Percentiles rank a stretch among this genome's conserved stretches.
Evolutionary conservation across 2,797 vertebrate species (phyloP).

Genomic region (Pseudomugil tenellus): DNA sequence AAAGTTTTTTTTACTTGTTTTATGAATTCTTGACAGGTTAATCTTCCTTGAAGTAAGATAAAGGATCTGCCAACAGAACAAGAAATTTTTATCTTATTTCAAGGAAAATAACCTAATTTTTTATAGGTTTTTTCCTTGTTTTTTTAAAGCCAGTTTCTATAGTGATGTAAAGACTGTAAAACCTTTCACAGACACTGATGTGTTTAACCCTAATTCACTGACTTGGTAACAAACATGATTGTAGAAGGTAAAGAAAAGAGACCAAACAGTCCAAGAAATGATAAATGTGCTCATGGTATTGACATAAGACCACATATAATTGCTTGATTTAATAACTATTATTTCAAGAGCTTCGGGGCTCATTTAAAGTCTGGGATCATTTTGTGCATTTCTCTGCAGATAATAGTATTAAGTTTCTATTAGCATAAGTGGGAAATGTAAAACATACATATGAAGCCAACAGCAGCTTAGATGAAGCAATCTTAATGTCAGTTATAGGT

Average conservation of each 20-base stretch:
- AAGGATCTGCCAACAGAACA: too few relatives aligned
- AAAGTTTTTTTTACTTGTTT: too few relatives aligned
- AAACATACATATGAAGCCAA: slow-evolving; percentile 53
- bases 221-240: slow-evolving; percentile 40
- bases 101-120: too few relatives aligned
- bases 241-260: slow-evolving; percentile 34
- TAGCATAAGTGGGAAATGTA: slow-evolving; percentile 55
- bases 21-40: too few relatives aligned
- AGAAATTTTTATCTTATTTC: too few relatives aligned
- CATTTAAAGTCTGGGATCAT: slow-evolving; percentile 39
- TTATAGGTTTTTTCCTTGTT: too few relatives aligned
- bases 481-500: slow-evolving; percentile 58
- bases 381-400: slow-evolving; percentile 41
- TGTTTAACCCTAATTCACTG: slow-evolving; percentile 21
- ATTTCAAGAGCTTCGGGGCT: slow-evolving; percentile 34
- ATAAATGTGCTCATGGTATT: slow-evolving; percentile 43
- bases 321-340: slow-evolving; percentile 38
- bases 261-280: slow-evolving; percentile 28
- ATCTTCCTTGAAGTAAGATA: too few relatives aligned
- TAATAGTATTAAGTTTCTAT: slow-evolving; percentile 61
- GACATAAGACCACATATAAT: slow-evolving; percentile 47
- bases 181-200: neutral
- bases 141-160: neutral
- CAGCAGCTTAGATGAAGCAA: slow-evolving; percentile 45
- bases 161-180: too few relatives aligned